These are phyloP conservation scores for Linepithema humile DNA, from an alignment of 1,140 invertebrate genomes.

Conservation along the genomic window DNA sequence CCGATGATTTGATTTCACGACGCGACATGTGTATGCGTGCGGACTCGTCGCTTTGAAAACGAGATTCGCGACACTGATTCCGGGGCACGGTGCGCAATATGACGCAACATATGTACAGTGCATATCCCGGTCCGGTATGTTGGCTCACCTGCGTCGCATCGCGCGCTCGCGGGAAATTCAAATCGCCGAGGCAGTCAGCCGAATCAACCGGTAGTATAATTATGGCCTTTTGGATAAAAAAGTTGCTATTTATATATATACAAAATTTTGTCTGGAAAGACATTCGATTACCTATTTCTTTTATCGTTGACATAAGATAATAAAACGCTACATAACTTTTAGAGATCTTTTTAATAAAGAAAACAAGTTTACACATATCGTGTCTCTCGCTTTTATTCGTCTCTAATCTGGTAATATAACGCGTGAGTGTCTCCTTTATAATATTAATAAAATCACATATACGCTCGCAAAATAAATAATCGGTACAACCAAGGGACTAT, in stretches of 20 bases:
- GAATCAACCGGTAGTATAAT: too few species aligned
- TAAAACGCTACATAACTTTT: conserved; percentile 21
- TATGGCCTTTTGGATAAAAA: too few species aligned
- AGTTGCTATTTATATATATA: too few species aligned
- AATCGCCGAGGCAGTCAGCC: background rate
- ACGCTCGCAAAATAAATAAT: conserved; percentile 59
- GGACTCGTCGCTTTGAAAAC: conserved; percentile 58
- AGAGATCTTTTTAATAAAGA: conserved; percentile 71
- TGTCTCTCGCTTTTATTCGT: conserved; percentile 47
- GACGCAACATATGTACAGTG: conserved; percentile 70
- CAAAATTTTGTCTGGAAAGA: background rate
- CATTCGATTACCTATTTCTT: background rate
- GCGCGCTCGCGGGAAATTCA: conserved; percentile 53
- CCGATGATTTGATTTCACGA: conserved; percentile 57
- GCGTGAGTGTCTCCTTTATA: conserved; percentile 21
- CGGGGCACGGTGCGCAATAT: conserved; percentile 74
- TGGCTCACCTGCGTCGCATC: conserved; percentile 54
- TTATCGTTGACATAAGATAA: background rate
- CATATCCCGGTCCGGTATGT: background rate
- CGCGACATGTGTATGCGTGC: conserved; percentile 67
- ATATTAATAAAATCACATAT: conserved; percentile 38
- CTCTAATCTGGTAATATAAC: conserved; percentile 50
- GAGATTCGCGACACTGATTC: conserved; percentile 55
- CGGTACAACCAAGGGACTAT: conserved; percentile 41
- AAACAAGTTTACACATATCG: conserved; percentile 71